phyloP scores from a whole-genome alignment of 2,113 vertebrate species.

The Poecilia latipinna region DNA sequence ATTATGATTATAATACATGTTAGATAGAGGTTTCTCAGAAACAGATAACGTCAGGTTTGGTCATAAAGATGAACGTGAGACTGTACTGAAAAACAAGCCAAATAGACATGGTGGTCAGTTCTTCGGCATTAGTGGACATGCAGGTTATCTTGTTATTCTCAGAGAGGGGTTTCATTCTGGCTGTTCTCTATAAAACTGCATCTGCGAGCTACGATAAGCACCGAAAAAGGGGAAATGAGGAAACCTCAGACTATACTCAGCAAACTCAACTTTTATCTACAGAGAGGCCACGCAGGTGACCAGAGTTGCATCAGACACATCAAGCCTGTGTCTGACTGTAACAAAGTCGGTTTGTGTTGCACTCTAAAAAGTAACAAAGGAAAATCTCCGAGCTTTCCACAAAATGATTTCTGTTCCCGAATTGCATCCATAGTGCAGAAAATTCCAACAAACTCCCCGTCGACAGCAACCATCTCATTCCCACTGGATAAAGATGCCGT shows the following conservation, averaged over 20 bases:
- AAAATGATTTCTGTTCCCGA: not conserved
- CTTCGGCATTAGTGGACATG: constrained; percentile 6
- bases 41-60: constrained; percentile 23
- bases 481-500: too few relatives aligned
- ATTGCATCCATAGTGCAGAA: not conserved
- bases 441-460: not conserved
- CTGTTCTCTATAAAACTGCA: constrained; percentile 67
- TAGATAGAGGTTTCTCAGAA: not conserved
- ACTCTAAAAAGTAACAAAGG: not conserved
- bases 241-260: constrained; percentile 77
- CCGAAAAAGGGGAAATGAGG: constrained; percentile 77
- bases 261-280: constrained; percentile 56
- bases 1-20: not conserved
- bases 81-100: constrained; percentile 12
- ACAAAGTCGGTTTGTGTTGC: constrained; percentile 8
- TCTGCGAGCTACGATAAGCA: constrained; percentile 74
- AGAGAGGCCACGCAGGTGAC: constrained; percentile 60
- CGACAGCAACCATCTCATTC: not conserved
- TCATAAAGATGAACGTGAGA: not conserved
- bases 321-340: constrained; percentile 21
- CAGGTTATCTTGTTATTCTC: constrained; percentile 41
- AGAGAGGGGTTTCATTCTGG: constrained; percentile 50
- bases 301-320: constrained; percentile 32
- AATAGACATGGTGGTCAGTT: constrained; percentile 31
- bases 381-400: not conserved